These are phyloP conservation scores for Paramisgurnus dabryanus DNA, from an alignment of 2,113 vertebrate genomes.

Conservation along the genomic window DNA sequence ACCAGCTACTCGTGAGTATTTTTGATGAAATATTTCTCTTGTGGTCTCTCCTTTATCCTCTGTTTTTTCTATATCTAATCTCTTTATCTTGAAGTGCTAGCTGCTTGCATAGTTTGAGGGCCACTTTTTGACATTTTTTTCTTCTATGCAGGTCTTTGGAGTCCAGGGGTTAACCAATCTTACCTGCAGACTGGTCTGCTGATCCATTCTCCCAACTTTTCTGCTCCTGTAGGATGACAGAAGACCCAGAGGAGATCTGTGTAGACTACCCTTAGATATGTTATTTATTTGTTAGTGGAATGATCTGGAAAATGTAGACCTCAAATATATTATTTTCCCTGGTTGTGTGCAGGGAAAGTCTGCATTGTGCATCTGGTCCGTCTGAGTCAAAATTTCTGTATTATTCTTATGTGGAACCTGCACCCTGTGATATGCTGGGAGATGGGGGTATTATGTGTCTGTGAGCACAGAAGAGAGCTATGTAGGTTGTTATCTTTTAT, in stretches of 20 bases:
- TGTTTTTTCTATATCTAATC: background rate
- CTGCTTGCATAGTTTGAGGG: too few relatives aligned
- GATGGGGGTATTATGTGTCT: constrained; percentile 9
- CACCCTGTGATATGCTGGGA: constrained; percentile 16
- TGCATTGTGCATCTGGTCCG: constrained; percentile 49
- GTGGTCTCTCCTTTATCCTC: background rate
- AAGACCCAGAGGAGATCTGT: constrained; percentile 60
- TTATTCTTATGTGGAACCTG: constrained; percentile 32
- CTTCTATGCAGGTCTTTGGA: constrained; percentile 71
- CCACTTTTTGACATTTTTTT: background rate
- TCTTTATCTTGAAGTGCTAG: too few relatives aligned
- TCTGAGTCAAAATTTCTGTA: constrained; percentile 29
- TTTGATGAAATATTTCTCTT: background rate
- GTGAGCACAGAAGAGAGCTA: constrained; percentile 11
- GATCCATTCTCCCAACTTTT: constrained; percentile 42
- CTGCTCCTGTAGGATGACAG: constrained; percentile 52
- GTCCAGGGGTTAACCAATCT: constrained; percentile 68
- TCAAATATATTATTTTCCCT: constrained; percentile 39
- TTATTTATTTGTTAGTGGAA: constrained; percentile 59
- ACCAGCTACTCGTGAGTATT: constrained; percentile 89
- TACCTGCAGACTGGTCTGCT: constrained; percentile 18
- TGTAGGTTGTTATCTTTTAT: background rate
- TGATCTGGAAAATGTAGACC: constrained; percentile 50
- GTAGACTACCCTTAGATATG: constrained; percentile 61
- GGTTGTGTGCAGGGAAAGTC: constrained; percentile 44